A percentile compares a stretch with the other conserved stretches of the same genome.
These are phyloP conservation scores for Syrmaticus mikado DNA, from an alignment of 2,113 vertebrate species.

Conservation along the genomic window DNA sequence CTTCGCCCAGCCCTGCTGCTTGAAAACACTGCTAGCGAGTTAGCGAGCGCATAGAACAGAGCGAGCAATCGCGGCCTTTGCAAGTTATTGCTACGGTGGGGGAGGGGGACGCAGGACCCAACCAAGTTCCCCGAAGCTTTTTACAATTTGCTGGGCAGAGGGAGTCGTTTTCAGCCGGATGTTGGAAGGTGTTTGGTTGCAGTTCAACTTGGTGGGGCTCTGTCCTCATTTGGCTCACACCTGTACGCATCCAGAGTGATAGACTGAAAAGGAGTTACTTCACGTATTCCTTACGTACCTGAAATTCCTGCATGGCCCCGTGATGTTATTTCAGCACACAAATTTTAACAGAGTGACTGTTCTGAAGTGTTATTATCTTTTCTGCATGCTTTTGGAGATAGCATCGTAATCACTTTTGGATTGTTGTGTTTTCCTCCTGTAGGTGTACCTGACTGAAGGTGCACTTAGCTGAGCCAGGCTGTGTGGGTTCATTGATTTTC, in stretches of 20 bases:
- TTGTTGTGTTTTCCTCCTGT: background rate
- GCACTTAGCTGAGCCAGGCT: background rate
- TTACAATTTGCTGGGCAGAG: background rate
- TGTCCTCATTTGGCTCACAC: background rate
- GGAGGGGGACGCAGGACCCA: background rate
- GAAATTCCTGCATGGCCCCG: background rate
- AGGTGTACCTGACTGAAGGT: background rate
- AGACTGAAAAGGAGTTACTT: background rate
- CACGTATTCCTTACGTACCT: fast-evolving
- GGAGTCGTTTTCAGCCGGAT: background rate
- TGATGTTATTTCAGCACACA: background rate
- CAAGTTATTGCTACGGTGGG: constrained; percentile 4
- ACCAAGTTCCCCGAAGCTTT: constrained; percentile 34
- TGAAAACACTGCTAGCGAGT: background rate
- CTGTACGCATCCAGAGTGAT: background rate
- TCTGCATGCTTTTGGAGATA: background rate
- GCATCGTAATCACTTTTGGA: background rate
- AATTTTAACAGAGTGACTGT: background rate
- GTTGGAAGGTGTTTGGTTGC: background rate
- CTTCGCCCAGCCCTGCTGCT: background rate
- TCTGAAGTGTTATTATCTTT: background rate
- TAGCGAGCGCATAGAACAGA: background rate
- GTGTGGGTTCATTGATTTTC: background rate
- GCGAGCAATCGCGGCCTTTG: background rate
- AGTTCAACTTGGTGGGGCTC: background rate